Percentiles rank a stretch among this genome's conserved stretches.
phyloP scores from a whole-genome alignment of 2,888 invertebrate genomes.

The Drosophila niveifrons region DNA sequence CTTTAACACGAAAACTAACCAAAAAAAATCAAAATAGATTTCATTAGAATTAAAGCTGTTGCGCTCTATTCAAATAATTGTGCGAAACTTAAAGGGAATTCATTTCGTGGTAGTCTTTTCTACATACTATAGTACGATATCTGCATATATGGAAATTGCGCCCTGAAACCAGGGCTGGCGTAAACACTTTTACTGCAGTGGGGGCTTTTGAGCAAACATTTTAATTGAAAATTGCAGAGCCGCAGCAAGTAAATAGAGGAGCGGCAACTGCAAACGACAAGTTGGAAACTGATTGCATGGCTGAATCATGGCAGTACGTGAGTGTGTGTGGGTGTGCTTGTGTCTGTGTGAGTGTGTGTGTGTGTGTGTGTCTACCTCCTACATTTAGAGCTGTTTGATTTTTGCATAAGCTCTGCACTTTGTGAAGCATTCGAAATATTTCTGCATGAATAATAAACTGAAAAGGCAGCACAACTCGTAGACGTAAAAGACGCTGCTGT shows the following conservation, averaged over 20 bases:
- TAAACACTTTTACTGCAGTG: constrained; percentile 25
- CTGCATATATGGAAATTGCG: constrained; percentile 25
- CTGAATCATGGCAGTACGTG: constrained; percentile 27
- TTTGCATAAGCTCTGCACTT: constrained; percentile 64
- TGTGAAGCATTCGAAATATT: constrained; percentile 38
- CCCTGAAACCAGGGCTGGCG: constrained; percentile 12
- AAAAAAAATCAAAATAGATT: neutral
- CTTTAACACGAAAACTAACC: constrained; percentile 7
- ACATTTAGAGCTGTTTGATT: constrained; percentile 65
- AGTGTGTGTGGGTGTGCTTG: neutral
- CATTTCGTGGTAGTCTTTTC: neutral
- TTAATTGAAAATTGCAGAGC: constrained; percentile 75
- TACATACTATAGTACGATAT: neutral
- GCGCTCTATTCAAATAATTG: constrained; percentile 10
- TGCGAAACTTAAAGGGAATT: neutral
- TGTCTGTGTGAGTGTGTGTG: constrained; percentile 12
- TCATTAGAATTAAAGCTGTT: constrained; percentile 5
- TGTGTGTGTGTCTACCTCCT: constrained; percentile 13
- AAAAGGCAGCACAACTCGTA: constrained; percentile 32
- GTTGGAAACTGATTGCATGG: constrained; percentile 57
- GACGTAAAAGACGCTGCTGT: constrained; percentile 3
- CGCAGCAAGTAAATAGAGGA: constrained; percentile 59
- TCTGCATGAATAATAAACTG: constrained; percentile 62
- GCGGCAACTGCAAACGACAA: constrained; percentile 59
- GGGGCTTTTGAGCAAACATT: constrained; percentile 64